Base-by-base conservation (phyloP, 2,113 vertebrate species). In the Zapus hudsonius region DNA sequence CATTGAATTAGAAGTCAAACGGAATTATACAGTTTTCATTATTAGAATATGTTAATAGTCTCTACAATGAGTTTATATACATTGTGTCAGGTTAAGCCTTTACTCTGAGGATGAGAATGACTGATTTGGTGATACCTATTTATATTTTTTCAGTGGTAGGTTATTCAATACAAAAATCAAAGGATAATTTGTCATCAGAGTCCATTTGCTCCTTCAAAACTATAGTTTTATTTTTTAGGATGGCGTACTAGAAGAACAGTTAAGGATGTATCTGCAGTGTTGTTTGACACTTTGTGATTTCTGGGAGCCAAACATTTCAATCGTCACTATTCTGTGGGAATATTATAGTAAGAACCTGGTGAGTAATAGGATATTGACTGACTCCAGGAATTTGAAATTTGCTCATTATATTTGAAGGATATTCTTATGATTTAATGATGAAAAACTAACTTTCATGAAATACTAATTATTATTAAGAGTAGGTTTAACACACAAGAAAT, bases 321-420 rank as follows among this genome's bases (percentile, higher is more conserved):
- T 98, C 64, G 98, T 99, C 87, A 99, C 98, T 75, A 98, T 97
- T 87, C 98, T 99, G 4, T 99, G 99, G 99, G 99, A 99, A 90
- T 99, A 99, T 97, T 99, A 98, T 97, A 99, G 99, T 97, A 99
- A 98, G 97, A 99, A 99, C 95, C 96, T 99, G 98, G 99, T 99
- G 93, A 98, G 98, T 97, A 94, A 75, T 40, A 90, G 42, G 95
- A 55, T 87, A 29, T 78, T 52, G 42, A 84, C 83, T 93, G 80
- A 17, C 44, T 83, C 2, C 5, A 25, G 15, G 22, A 94, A 90
- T 93, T 84, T 89, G 81, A 36, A 67, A 5, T 93, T 69, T 79
- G 3, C 9, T 0, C 5, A 70, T 55, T 16, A 42, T 29, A 57
- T 74, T 94, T 96, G 74, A 92, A n/a, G 1, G 2, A n/a, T 38